Conservation (phyloP, 1,140 invertebrate genomes). For the Aphelenchoides fujianensis region DNA sequence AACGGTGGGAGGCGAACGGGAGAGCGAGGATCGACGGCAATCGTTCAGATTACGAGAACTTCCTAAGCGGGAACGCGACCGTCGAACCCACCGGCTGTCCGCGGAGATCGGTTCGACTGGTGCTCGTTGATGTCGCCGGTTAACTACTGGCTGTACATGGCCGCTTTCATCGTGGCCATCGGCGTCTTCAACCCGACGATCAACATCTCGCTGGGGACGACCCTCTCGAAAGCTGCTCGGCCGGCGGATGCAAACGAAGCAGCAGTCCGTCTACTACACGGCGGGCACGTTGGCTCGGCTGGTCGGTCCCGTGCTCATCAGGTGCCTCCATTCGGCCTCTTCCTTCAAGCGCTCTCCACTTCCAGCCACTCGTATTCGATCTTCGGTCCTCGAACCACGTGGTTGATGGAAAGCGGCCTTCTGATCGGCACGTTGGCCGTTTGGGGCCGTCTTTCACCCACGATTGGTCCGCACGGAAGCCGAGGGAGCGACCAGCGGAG, state of each 20-base stretch:
- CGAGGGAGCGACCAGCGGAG: no score
- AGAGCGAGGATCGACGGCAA: background rate
- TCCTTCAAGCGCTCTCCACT: background rate
- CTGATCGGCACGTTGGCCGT: no score
- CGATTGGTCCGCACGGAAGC: no score
- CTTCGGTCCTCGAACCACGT: conserved; percentile 8
- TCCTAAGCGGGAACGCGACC: background rate
- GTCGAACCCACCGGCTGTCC: background rate
- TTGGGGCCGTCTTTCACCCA: no score
- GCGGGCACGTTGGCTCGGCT: background rate
- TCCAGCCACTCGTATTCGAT: conserved; percentile 1
- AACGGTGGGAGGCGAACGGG: background rate
- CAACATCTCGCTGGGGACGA: conserved; percentile 30
- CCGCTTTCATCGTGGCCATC: conserved; percentile 26
- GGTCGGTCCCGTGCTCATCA: background rate
- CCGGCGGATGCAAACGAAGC: conserved; percentile 10
- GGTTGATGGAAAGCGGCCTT: no score
- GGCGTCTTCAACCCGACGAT: conserved; percentile 25
- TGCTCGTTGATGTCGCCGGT: background rate
- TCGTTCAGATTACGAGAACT: background rate
- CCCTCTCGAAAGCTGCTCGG: background rate
- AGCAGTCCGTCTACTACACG: background rate
- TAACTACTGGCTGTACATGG: conserved; percentile 19
- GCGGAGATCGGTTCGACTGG: conserved; percentile 11
- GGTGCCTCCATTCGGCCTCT: background rate